A percentile compares a stretch with the other conserved stretches of the same genome.
Evolutionary conservation across 2,888 invertebrate species (phyloP).

Genomic region (Drosophila suboccidentalis): DNA sequence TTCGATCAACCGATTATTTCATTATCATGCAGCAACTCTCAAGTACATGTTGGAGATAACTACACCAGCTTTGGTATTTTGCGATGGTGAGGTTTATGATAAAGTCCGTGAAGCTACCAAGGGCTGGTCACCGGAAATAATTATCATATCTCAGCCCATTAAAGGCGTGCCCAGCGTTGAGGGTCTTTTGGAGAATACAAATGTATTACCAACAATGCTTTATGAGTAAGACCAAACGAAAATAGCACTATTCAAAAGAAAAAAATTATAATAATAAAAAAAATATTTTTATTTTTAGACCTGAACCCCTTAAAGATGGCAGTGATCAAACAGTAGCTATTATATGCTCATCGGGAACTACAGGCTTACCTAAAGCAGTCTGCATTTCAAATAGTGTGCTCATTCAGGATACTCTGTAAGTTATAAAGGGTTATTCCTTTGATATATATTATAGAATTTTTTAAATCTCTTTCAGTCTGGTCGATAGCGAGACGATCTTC

Average conservation of each 20-base stretch:
- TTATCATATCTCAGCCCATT: constrained; percentile 54
- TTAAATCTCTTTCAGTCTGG: constrained; percentile 28
- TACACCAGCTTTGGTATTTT: constrained; percentile 61
- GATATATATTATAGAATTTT: background rate
- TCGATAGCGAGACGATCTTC: constrained; percentile 53
- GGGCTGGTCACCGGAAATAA: constrained; percentile 52
- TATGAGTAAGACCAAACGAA: constrained; percentile 49
- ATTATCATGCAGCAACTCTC: constrained; percentile 39
- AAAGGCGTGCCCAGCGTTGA: constrained; percentile 52
- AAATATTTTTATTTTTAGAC: constrained; percentile 21
- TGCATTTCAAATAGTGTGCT: constrained; percentile 57
- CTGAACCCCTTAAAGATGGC: constrained; percentile 49
- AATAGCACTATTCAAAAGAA: background rate
- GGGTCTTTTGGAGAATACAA: constrained; percentile 46
- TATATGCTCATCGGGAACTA: constrained; percentile 76
- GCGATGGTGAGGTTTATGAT: constrained; percentile 57
- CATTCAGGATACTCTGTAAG: constrained; percentile 56
- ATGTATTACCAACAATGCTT: constrained; percentile 31
- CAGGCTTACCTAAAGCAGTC: constrained; percentile 73
- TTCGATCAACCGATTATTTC: background rate
- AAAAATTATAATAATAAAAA: background rate
- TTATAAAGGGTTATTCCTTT: background rate
- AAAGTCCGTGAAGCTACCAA: constrained; percentile 51
- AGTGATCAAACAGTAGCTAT: constrained; percentile 66
- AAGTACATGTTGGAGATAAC: constrained; percentile 53